Evolutionary conservation across 2,888 invertebrate species (phyloP).

Genomic region (Drosophila pegasa): DNA sequence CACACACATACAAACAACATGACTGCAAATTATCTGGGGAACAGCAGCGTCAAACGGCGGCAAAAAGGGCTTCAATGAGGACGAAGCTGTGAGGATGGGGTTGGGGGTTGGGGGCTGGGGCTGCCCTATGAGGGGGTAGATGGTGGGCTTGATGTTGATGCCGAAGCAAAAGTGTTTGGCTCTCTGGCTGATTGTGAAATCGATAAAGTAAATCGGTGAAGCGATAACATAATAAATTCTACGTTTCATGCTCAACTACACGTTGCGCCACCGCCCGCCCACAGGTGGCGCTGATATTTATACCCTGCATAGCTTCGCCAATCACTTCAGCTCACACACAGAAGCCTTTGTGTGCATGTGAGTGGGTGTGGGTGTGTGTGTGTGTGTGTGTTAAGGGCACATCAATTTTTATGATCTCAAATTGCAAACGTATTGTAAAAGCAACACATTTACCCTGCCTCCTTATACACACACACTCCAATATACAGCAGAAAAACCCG

Average conservation of each 20-base stretch:
- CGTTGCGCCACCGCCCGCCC: conserved; percentile 9
- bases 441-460: conserved; percentile 27
- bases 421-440: conserved; percentile 67
- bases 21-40: conserved; percentile 73
- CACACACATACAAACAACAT: conserved; percentile 24
- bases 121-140: no score
- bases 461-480: no score
- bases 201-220: conserved; percentile 81
- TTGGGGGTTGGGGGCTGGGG: neutral
- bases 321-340: conserved; percentile 47
- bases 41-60: conserved; percentile 42
- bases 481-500: conserved; percentile 2
- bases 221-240: conserved; percentile 80
- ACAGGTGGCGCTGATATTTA: conserved; percentile 67
- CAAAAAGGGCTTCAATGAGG: conserved; percentile 42
- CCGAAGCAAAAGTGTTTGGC: conserved; percentile 24
- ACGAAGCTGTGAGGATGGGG: conserved; percentile 6
- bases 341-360: conserved; percentile 9
- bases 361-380: conserved; percentile 8
- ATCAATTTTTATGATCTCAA: conserved; percentile 77
- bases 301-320: conserved; percentile 39
- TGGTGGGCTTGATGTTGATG: conserved; percentile 33
- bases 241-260: conserved; percentile 75
- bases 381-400: conserved; percentile 37
- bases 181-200: conserved; percentile 70